phyloP scores from a whole-genome alignment of 2,113 vertebrate species.

The Actenoides hombroni region DNA sequence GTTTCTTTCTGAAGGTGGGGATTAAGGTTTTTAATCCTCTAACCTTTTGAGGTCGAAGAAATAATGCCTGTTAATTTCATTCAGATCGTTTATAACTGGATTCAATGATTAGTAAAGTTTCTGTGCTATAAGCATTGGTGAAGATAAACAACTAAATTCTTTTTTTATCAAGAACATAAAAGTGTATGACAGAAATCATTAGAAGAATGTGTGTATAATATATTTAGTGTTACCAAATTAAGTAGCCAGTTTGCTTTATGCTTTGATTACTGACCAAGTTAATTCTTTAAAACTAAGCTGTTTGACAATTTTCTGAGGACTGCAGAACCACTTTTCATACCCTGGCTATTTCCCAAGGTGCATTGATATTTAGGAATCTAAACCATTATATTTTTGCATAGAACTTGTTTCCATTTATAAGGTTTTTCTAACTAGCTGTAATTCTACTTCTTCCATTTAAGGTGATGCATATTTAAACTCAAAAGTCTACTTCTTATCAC shows the following conservation, averaged over 20 bases:
- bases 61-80: background rate
- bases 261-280: background rate
- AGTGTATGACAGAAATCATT: background rate
- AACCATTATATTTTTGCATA: background rate
- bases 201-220: background rate
- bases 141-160: background rate
- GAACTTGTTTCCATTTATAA: background rate
- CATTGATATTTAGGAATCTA: background rate
- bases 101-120: background rate
- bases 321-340: background rate
- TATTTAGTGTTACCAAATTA: background rate
- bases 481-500: background rate
- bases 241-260: background rate
- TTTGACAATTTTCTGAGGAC: background rate
- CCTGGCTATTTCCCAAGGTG: background rate
- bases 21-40: background rate
- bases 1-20: background rate
- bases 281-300: background rate
- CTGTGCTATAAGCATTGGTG: background rate
- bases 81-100: background rate
- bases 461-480: slow-evolving; percentile 15
- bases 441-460: background rate
- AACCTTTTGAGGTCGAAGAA: background rate
- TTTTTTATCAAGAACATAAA: background rate
- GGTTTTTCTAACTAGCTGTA: background rate